Percentiles rank a stretch among this genome's conserved stretches.
Conservation (phyloP, 2,113 vertebrate species). For the Cyanoliseus patagonus region DNA sequence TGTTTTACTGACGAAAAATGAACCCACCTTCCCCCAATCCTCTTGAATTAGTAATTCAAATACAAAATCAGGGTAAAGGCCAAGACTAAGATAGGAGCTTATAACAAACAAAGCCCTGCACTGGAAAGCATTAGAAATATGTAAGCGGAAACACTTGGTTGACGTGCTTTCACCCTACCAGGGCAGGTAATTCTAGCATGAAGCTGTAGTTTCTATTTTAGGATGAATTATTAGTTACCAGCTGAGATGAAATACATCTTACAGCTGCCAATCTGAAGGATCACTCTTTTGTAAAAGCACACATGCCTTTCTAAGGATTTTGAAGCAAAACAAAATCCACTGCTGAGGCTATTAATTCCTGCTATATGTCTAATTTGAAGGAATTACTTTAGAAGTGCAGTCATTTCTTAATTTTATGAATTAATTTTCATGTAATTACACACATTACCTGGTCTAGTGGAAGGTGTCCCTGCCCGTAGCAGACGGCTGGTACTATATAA, state of each 20-base stretch:
- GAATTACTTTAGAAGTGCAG: neutral
- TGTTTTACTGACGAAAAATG: neutral
- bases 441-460: neutral
- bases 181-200: neutral
- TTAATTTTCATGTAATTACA: neutral
- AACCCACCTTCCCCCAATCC: rapidly evolving
- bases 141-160: neutral
- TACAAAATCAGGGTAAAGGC: neutral
- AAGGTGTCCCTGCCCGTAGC: neutral
- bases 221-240: neutral
- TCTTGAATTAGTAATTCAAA: neutral
- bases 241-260: neutral
- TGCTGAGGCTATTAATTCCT: neutral
- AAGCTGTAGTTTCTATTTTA: neutral
- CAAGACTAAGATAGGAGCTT: neutral
- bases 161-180: neutral
- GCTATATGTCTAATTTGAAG: neutral
- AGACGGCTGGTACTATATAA: neutral
- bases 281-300: neutral
- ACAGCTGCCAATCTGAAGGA: neutral
- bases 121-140: neutral
- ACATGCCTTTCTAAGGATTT: neutral
- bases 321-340: neutral
- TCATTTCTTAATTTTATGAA: neutral
- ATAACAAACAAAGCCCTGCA: neutral